Conservation (phyloP, 1,140 invertebrate genomes). For the Callitettix versicolor region DNA sequence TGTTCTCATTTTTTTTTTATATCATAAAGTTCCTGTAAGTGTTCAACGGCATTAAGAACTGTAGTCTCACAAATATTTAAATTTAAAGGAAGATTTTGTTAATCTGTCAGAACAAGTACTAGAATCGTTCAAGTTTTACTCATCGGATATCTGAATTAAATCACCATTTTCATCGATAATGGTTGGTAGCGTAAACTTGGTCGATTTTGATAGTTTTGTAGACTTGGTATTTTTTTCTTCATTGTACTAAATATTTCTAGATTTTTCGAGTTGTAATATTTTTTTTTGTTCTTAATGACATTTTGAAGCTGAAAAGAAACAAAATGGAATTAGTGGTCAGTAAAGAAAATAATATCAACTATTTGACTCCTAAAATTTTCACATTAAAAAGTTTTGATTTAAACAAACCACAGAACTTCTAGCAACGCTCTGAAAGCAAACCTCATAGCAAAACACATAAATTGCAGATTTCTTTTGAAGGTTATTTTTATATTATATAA, state of each 20-base stretch:
- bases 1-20: background rate
- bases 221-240: background rate
- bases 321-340: background rate
- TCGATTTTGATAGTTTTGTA: background rate
- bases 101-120: background rate
- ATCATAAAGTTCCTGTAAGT: background rate
- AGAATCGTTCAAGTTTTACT: background rate
- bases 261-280: background rate
- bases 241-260: background rate
- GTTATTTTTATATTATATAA: background rate
- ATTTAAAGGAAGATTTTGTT: background rate
- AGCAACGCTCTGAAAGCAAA: background rate
- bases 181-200: background rate
- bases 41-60: background rate
- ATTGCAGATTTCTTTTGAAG: background rate
- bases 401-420: background rate
- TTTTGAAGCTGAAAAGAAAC: conserved; percentile 8
- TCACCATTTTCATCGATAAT: background rate
- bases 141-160: background rate
- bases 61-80: background rate
- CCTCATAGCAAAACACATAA: conserved; percentile 5
- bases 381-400: background rate
- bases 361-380: conserved; percentile 4
- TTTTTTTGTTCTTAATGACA: conserved; percentile 9
- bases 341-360: conserved; percentile 2